phyloP scores from a whole-genome alignment of 2,113 vertebrate species.

The Scopus umbretta region DNA sequence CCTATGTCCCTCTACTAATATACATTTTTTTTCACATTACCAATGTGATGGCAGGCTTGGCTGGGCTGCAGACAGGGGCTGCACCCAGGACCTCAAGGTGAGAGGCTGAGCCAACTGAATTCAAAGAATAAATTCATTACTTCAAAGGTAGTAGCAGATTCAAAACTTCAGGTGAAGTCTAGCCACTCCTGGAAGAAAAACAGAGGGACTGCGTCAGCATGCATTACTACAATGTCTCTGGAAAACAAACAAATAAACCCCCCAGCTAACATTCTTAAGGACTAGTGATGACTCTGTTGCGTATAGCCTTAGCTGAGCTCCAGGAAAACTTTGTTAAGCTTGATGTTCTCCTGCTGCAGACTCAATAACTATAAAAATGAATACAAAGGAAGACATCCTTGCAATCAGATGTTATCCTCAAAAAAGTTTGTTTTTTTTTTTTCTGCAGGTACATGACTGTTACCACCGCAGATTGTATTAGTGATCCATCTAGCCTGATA shows the following conservation, averaged over 20 bases:
- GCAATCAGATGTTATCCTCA: neutral
- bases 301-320: neutral
- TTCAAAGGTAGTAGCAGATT: neutral
- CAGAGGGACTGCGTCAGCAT: neutral
- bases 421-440: neutral
- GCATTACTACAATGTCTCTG: neutral
- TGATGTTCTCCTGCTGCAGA: neutral
- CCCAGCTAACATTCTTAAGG: neutral
- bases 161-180: neutral
- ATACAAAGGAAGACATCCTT: neutral
- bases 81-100: neutral
- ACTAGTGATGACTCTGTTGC: neutral
- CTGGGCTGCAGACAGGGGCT: neutral
- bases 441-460: neutral
- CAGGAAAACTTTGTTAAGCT: neutral
- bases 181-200: neutral
- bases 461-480: neutral
- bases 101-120: neutral
- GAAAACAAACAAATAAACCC: neutral
- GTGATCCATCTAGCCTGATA: neutral
- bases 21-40: neutral
- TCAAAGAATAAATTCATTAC: neutral
- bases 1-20: neutral
- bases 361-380: neutral
- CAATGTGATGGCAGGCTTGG: neutral